Evolutionary conservation across 2,113 vertebrate species (phyloP).

Genomic region (Cyprinodon brontotheroides): DNA sequence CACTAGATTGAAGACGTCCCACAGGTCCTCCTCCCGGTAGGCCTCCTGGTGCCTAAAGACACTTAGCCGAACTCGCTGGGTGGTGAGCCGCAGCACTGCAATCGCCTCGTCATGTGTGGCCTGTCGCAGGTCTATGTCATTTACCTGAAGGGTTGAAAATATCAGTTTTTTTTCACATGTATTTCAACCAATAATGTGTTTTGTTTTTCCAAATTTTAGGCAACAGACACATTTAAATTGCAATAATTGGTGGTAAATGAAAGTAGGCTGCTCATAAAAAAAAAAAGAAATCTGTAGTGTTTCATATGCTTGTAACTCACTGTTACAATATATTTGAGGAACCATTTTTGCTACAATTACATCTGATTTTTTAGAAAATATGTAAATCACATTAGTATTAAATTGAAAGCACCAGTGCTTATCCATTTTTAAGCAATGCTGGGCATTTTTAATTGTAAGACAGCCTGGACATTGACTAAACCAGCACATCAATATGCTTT

Average conservation of each 20-base stretch:
- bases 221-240: not conserved
- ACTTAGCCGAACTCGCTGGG: conserved; percentile 85
- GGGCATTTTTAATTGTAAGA: not conserved
- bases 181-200: not conserved
- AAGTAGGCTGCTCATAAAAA: no score
- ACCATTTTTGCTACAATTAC: not conserved
- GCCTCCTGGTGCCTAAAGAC: conserved; percentile 90
- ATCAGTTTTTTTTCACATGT: not conserved
- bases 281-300: conserved; percentile 1
- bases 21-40: conserved; percentile 90
- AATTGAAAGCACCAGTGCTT: not conserved
- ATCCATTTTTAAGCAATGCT: not conserved
- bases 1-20: conserved; percentile 88
- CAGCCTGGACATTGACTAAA: not conserved
- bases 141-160: conserved; percentile 80
- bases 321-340: not conserved
- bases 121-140: conserved; percentile 92
- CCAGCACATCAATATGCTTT: not conserved
- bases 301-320: not conserved
- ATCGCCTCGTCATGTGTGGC: conserved; percentile 95
- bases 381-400: not conserved
- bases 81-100: conserved; percentile 90
- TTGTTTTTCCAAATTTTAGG: not conserved
- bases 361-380: not conserved
- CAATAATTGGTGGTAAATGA: no score